phyloP scores from a whole-genome alignment of 2,797 vertebrate genomes.

The Delichon dasypus region DNA sequence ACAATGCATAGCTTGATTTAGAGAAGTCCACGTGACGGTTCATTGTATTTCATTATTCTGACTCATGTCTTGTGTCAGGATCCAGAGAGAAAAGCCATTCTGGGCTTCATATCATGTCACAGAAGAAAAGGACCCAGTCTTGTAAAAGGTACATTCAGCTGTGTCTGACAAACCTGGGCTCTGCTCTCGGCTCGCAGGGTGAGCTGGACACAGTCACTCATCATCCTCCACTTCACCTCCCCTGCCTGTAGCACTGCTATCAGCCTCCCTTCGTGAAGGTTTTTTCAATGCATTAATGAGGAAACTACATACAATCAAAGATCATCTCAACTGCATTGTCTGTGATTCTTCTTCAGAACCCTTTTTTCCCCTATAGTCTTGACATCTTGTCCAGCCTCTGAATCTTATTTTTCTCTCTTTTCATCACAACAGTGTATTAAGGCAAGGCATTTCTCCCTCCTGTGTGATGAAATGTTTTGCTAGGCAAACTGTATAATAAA shows the following conservation, averaged over 20 bases:
- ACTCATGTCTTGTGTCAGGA: neutral
- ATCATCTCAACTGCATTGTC: neutral
- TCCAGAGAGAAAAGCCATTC: neutral
- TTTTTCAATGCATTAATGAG: neutral
- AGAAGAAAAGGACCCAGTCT: neutral
- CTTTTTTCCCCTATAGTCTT: neutral
- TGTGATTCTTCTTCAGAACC: neutral
- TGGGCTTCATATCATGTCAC: neutral
- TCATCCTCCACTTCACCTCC: neutral
- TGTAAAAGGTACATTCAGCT: neutral
- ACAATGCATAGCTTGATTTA: neutral
- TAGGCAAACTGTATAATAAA: neutral
- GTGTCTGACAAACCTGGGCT: neutral
- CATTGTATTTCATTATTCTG: neutral
- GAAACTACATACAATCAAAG: neutral
- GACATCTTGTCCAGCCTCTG: neutral
- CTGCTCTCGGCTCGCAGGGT: neutral
- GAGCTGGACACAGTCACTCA: neutral
- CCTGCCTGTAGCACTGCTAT: neutral
- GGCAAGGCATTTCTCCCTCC: neutral
- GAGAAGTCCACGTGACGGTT: neutral
- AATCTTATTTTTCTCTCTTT: conserved; percentile 8
- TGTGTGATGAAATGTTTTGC: neutral
- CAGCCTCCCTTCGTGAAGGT: neutral
- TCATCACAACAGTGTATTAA: neutral